Percentiles rank a stretch among this genome's conserved stretches.
These are phyloP conservation scores for Aurelia sp. DNA, from an alignment of 30 jellyfish, hydroid and myxozoan genomes.

Conservation along the genomic window DNA sequence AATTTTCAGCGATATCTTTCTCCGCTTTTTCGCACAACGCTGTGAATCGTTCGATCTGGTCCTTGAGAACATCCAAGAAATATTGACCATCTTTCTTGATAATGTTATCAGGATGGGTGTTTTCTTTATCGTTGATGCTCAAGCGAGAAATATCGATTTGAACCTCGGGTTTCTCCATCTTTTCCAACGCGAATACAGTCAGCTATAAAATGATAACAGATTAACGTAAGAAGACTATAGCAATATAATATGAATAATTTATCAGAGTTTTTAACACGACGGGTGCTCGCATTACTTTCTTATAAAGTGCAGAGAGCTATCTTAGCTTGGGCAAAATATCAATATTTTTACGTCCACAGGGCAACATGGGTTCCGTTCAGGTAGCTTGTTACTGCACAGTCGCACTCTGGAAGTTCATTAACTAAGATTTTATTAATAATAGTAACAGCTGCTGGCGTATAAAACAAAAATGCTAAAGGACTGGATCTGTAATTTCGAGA, in stretches of 20 bases:
- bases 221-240: conserved; percentile 20
- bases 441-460: too few species aligned
- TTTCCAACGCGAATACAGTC: conserved; percentile 36
- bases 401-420: too few species aligned
- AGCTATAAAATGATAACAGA: conserved; percentile 48
- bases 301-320: too few species aligned
- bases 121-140: conserved; percentile 74
- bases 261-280: conserved; percentile 3
- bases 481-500: too few species aligned
- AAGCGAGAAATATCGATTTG: conserved; percentile 67
- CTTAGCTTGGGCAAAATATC: too few species aligned
- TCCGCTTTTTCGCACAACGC: conserved; percentile 76
- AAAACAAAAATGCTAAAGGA: too few species aligned
- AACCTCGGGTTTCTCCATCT: conserved; percentile 66
- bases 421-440: too few species aligned
- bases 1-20: conserved; percentile 67
- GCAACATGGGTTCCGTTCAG: not conserved
- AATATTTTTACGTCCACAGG: not conserved
- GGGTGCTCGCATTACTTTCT: conserved; percentile 1
- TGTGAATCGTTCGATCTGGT: conserved; percentile 64
- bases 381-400: too few species aligned
- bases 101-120: conserved; percentile 73
- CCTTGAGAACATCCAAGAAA: conserved; percentile 69
- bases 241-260: conserved; percentile 23
- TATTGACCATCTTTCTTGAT: conserved; percentile 87